Evolutionary conservation across 2,888 invertebrate species (phyloP).

Genomic region (Hemithea aestivaria): DNA sequence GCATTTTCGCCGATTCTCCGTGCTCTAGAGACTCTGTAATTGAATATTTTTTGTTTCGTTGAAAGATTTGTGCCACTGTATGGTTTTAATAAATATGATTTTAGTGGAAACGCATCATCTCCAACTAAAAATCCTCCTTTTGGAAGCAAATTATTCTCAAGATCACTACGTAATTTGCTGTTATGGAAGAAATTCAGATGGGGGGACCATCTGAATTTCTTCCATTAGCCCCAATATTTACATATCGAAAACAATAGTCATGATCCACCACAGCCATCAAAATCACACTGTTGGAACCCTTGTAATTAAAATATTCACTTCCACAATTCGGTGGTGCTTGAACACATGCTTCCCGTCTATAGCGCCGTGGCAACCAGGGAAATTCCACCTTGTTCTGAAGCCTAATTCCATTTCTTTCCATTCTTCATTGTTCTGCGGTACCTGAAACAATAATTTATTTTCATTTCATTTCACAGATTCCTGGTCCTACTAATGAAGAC

Average conservation of each 20-base stretch:
- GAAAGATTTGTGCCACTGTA: slow-evolving; percentile 11
- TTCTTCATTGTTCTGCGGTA: slow-evolving; percentile 7
- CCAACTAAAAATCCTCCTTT: slow-evolving; percentile 11
- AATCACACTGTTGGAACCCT: slow-evolving; percentile 15
- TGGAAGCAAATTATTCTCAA: slow-evolving; percentile 13
- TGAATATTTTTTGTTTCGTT: slow-evolving; percentile 16
- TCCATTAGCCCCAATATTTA: slow-evolving; percentile 18
- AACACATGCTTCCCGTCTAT: slow-evolving; percentile 17
- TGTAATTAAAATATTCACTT: slow-evolving; percentile 19
- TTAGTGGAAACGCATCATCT: slow-evolving; percentile 16
- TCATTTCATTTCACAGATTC: slow-evolving; percentile 4
- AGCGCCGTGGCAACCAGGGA: slow-evolving; percentile 11
- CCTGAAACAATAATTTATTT: slow-evolving; percentile 10
- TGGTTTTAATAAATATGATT: slow-evolving; percentile 16
- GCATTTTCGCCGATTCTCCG: slow-evolving; percentile 21
- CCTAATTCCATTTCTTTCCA: slow-evolving; percentile 14
- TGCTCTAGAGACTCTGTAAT: slow-evolving; percentile 22
- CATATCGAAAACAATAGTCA: slow-evolving; percentile 16
- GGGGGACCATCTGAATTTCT: slow-evolving; percentile 11
- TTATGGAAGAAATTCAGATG: slow-evolving; percentile 6
- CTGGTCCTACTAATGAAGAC: slow-evolving; percentile 12
- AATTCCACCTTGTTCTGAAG: slow-evolving; percentile 17
- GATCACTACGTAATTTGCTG: slow-evolving; percentile 1
- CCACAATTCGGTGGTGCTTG: slow-evolving; percentile 15
- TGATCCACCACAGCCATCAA: slow-evolving; percentile 19